These are phyloP conservation scores for Rhamphomyia laevipes DNA, from an alignment of 2,888 invertebrate species.

Conservation along the genomic window DNA sequence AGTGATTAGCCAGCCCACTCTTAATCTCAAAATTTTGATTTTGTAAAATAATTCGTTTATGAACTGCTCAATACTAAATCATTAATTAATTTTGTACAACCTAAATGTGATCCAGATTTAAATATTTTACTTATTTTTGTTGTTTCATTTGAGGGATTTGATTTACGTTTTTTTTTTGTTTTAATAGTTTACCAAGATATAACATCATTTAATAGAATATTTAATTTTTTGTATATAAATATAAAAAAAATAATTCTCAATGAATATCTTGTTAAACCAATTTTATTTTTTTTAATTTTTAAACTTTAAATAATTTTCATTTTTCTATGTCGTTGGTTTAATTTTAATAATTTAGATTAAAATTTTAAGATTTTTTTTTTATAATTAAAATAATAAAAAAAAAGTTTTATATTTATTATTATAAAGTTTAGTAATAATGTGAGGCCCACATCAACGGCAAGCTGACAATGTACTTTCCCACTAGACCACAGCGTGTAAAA, in stretches of 20 bases:
- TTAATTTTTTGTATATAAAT: background rate
- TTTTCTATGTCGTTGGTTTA: too few relatives aligned
- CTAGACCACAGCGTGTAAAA: slow-evolving; percentile 39
- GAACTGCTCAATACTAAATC: too few relatives aligned
- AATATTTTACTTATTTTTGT: slow-evolving; percentile 16
- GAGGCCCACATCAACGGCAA: slow-evolving; percentile 58
- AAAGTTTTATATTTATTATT: slow-evolving; percentile 11
- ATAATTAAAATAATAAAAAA: slow-evolving; percentile 11
- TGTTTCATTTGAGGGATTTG: slow-evolving; percentile 37
- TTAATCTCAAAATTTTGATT: too few relatives aligned
- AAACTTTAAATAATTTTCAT: slow-evolving; percentile 1
- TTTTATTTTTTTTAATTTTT: background rate
- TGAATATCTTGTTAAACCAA: slow-evolving; percentile 1
- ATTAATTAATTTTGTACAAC: too few relatives aligned
- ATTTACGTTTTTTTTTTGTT: slow-evolving; percentile 24
- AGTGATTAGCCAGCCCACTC: too few relatives aligned
- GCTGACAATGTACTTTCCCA: slow-evolving; percentile 45
- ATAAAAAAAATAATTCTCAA: background rate
- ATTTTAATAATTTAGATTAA: slow-evolving; percentile 1
- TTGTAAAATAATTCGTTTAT: too few relatives aligned
- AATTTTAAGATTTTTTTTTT: slow-evolving; percentile 8
- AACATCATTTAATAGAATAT: background rate
- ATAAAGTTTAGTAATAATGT: slow-evolving; percentile 18
- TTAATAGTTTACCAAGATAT: slow-evolving; percentile 1
- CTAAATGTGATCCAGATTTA: background rate